phyloP scores from a whole-genome alignment of 2,888 invertebrate species.

The Athripsodes cinereus region DNA sequence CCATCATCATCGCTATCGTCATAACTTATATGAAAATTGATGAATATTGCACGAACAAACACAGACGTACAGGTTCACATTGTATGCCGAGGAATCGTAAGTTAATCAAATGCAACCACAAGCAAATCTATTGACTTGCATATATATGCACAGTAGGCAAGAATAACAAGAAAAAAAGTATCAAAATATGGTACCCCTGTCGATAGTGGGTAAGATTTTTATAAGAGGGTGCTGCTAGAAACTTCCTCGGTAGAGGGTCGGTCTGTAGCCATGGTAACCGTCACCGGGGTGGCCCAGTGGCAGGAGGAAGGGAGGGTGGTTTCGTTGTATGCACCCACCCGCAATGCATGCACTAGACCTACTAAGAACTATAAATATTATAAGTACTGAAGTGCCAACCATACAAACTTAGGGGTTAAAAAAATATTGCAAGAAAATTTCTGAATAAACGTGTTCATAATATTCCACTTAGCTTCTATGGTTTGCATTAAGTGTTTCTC shows the following conservation, averaged over 20 bases:
- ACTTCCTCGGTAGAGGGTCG: constrained; percentile 25
- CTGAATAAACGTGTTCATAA: not conserved
- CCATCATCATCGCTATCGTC: too few species aligned
- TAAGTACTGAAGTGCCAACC: too few species aligned
- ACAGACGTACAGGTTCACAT: too few species aligned
- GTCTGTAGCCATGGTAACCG: constrained; percentile 42
- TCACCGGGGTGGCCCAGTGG: constrained; percentile 28
- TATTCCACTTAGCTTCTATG: not conserved
- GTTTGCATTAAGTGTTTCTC: not conserved
- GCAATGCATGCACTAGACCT: constrained; percentile 21
- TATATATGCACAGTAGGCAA: too few species aligned
- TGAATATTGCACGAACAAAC: too few species aligned
- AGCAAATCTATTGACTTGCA: too few species aligned
- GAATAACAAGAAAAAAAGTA: too few species aligned
- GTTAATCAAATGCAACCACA: too few species aligned
- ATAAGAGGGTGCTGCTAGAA: constrained; percentile 13
- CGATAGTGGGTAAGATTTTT: constrained; percentile 7
- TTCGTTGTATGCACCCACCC: constrained; percentile 31
- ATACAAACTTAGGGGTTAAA: not conserved
- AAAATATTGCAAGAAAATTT: not conserved
- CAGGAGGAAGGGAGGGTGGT: constrained; percentile 26
- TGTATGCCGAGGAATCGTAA: too few species aligned
- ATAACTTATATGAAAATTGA: too few species aligned
- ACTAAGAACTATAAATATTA: not conserved
- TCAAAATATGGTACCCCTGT: too few species aligned